phyloP scores from a whole-genome alignment of 1,140 invertebrate species.

The Conus betulinus region DNA sequence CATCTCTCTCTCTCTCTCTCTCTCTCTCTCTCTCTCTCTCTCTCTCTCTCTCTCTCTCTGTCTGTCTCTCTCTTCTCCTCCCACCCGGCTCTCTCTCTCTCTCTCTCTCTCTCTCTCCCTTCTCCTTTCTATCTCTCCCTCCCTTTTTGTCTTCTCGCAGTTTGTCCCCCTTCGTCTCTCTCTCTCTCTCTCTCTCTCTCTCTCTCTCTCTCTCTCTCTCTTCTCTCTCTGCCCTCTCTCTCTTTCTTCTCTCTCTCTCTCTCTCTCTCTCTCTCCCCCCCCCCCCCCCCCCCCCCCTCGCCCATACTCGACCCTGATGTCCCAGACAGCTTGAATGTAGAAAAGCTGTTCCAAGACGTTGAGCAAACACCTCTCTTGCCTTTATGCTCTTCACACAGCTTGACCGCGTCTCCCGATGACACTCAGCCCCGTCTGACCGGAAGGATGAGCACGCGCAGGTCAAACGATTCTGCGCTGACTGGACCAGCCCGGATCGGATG shows the following conservation, averaged over 20 bases:
- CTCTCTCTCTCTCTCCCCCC: background rate
- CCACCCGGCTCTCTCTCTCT: background rate
- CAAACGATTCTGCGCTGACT: no score
- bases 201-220: background rate
- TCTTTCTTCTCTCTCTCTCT: conserved; percentile 10
- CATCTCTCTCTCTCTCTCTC: background rate
- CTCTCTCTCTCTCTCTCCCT: background rate
- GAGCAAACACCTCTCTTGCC: no score
- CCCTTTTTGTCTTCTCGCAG: background rate
- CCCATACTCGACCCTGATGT: background rate
- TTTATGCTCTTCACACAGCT: no score
- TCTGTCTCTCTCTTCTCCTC: background rate
- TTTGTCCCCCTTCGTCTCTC: background rate
- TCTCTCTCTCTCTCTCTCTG: background rate
- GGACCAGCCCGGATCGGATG: no score
- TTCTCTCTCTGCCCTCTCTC: background rate
- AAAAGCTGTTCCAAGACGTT: no score
- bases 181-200: background rate
- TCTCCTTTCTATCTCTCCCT: background rate
- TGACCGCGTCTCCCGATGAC: no score
- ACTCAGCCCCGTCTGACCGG: no score
- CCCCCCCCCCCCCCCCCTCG: background rate
- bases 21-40: background rate
- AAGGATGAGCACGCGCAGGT: no score
- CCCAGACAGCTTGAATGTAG: background rate